phyloP scores from a whole-genome alignment of 2,888 invertebrate species.

The Drosophila macrothrix region DNA sequence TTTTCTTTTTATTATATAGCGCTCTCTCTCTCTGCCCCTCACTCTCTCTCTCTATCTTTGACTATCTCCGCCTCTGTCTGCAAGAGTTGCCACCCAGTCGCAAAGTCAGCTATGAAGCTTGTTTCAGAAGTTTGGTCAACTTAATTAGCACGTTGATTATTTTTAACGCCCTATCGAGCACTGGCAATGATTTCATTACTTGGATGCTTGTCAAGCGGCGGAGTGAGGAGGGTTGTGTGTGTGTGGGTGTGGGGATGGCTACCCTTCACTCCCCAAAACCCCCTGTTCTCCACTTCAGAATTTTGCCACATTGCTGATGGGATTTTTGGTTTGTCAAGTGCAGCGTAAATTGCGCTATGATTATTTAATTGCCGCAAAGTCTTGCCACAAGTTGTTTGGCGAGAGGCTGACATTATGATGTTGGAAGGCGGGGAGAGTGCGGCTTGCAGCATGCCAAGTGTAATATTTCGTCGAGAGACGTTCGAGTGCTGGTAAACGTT shows the following conservation, averaged over 20 bases:
- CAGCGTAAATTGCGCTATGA: slow-evolving; percentile 71
- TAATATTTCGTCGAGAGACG: slow-evolving; percentile 49
- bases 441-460: slow-evolving; percentile 12
- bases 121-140: slow-evolving; percentile 63
- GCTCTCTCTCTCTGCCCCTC: background rate
- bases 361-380: slow-evolving; percentile 72
- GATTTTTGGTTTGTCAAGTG: slow-evolving; percentile 43
- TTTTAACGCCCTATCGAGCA: slow-evolving; percentile 75
- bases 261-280: background rate
- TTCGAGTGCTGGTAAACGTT: slow-evolving; percentile 69
- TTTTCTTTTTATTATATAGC: slow-evolving; percentile 29
- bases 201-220: background rate
- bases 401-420: background rate
- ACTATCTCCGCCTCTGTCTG: background rate
- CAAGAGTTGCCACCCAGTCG: slow-evolving; percentile 35
- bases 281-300: background rate
- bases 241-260: background rate
- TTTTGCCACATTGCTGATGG: slow-evolving; percentile 31
- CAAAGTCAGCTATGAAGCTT: slow-evolving; percentile 36
- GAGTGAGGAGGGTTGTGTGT: background rate
- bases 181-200: slow-evolving; percentile 71
- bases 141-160: slow-evolving; percentile 80
- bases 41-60: background rate
- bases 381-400: slow-evolving; percentile 5
- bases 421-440: background rate